phyloP scores from a whole-genome alignment of 2,797 vertebrate genomes.

The Neoniphon sammara region DNA sequence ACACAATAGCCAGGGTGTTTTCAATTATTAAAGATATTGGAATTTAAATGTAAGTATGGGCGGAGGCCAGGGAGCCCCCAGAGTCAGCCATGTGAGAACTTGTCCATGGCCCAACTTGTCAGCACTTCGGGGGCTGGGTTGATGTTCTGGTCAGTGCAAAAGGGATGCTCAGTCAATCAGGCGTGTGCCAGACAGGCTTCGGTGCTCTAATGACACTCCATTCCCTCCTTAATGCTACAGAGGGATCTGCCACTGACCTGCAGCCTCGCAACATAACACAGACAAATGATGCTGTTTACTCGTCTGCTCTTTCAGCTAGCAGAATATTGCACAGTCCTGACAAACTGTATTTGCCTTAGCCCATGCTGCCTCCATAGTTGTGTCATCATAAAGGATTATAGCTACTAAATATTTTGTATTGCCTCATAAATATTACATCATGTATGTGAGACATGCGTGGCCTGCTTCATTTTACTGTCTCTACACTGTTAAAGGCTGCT shows the following conservation, averaged over 20 bases:
- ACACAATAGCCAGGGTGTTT: constrained; percentile 83
- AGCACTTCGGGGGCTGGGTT: constrained; percentile 32
- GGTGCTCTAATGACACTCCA: constrained; percentile 65
- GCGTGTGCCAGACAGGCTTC: constrained; percentile 57
- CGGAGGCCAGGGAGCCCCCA: constrained; percentile 22
- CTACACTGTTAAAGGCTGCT: constrained; percentile 84
- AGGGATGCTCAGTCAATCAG: constrained; percentile 60
- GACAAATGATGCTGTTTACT: constrained; percentile 67
- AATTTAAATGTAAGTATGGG: constrained; percentile 67
- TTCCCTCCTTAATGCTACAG: constrained; percentile 67
- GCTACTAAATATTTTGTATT: neutral
- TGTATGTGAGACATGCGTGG: neutral
- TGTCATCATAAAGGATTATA: neutral
- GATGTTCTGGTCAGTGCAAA: constrained; percentile 60
- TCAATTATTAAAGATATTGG: constrained; percentile 69
- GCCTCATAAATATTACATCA: neutral
- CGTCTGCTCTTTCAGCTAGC: constrained; percentile 44
- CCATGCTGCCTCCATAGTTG: neutral
- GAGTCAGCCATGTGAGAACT: constrained; percentile 59
- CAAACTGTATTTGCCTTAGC: constrained; percentile 2
- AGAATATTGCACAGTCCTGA: constrained; percentile 26
- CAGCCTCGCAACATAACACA: constrained; percentile 67
- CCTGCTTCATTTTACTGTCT: constrained; percentile 21
- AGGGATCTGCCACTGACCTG: constrained; percentile 67
- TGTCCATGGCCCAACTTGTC: constrained; percentile 42